Conservation (phyloP, 2,888 invertebrate species). For the Orchesella flavescens region DNA sequence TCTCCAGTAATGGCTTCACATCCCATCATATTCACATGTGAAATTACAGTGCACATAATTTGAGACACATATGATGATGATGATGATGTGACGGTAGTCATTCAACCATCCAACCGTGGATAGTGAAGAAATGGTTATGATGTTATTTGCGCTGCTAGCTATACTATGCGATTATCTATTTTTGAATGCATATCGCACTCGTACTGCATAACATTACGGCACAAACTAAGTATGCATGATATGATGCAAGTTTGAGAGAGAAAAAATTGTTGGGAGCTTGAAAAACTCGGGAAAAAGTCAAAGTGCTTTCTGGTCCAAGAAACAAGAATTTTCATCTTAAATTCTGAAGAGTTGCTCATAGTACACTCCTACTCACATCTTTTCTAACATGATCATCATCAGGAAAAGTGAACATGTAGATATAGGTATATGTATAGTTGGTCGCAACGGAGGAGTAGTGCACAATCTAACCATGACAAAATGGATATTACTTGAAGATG, state of each 20-base stretch:
- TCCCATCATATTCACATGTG: background rate
- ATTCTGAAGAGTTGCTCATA: background rate
- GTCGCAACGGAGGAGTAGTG: too few relatives aligned
- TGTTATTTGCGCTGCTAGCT: constrained; percentile 51
- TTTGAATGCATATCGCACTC: background rate
- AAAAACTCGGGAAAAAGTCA: too few relatives aligned
- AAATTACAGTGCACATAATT: constrained; percentile 17
- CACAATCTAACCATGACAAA: constrained; percentile 31
- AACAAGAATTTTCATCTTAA: constrained; percentile 1
- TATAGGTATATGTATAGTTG: too few relatives aligned
- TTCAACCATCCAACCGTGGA: constrained; percentile 48
- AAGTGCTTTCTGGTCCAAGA: background rate
- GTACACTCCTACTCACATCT: too few relatives aligned
- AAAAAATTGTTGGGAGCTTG: too few relatives aligned
- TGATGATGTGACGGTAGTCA: constrained; percentile 51
- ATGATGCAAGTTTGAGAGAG: too few relatives aligned
- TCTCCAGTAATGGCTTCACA: constrained; percentile 2
- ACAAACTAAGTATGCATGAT: too few relatives aligned
- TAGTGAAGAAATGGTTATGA: constrained; percentile 54
- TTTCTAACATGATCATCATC: too few relatives aligned
- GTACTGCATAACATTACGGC: background rate
- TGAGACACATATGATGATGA: constrained; percentile 35
- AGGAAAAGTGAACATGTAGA: too few relatives aligned
- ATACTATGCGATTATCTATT: constrained; percentile 32
- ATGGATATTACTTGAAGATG: constrained; percentile 34